phyloP scores from a whole-genome alignment of 2,888 invertebrate genomes.

The Platycheirus albimanus region DNA sequence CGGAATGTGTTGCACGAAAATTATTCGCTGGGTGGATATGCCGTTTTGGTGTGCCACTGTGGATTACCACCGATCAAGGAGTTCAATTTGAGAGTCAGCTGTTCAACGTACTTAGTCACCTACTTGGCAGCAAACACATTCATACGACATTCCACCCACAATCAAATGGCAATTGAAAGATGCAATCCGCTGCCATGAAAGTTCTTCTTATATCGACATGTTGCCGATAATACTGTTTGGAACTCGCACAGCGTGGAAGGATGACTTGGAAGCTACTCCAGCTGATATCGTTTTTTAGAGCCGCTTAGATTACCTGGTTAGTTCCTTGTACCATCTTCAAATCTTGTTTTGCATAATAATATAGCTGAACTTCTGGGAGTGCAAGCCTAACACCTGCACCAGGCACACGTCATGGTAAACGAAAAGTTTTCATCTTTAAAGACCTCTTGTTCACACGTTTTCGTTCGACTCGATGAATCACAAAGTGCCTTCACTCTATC shows the following conservation, averaged over 20 bases:
- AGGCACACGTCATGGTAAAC: background rate
- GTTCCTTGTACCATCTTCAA: background rate
- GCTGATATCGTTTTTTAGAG: too few relatives aligned
- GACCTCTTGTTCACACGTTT: background rate
- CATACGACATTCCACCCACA: too few relatives aligned
- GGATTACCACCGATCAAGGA: slow-evolving; percentile 13
- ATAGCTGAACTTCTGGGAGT: slow-evolving; percentile 1
- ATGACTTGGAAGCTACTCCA: too few relatives aligned
- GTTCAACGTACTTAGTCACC: background rate
- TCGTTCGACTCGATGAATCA: background rate
- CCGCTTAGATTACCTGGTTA: too few relatives aligned
- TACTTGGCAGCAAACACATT: slow-evolving; percentile 13
- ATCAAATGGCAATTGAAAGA: too few relatives aligned
- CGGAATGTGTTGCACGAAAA: slow-evolving; percentile 19
- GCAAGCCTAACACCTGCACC: background rate
- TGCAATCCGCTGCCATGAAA: too few relatives aligned
- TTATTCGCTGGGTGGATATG: background rate
- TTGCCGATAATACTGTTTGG: too few relatives aligned
- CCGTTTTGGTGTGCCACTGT: slow-evolving; percentile 1
- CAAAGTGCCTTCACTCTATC: background rate
- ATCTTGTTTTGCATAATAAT: background rate
- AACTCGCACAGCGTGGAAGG: too few relatives aligned
- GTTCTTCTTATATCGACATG: too few relatives aligned
- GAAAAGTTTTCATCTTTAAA: too few relatives aligned
- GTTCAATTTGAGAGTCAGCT: slow-evolving; percentile 11